Evolutionary conservation across 2,113 vertebrate species (phyloP).

Genomic region (Zosterops japonicus): DNA sequence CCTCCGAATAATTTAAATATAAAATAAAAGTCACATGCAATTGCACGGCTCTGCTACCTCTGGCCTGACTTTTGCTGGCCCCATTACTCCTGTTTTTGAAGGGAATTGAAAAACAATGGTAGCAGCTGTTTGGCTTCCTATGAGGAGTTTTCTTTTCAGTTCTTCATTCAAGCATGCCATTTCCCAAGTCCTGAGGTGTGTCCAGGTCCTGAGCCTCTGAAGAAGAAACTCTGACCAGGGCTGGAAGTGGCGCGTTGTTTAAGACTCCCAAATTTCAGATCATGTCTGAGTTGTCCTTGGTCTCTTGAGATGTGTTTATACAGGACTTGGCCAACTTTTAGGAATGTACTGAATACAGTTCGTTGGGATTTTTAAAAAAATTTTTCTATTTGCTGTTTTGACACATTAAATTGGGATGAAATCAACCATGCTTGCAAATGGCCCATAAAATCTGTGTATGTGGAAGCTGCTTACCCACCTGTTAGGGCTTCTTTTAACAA

Average conservation of each 20-base stretch:
- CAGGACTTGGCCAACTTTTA: not conserved
- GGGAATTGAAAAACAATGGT: not conserved
- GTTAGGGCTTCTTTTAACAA: slow-evolving; percentile 30
- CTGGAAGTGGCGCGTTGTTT: not conserved
- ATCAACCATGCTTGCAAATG: slow-evolving; percentile 19
- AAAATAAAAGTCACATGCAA: not conserved
- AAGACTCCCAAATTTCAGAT: not conserved
- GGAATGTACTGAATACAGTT: not conserved
- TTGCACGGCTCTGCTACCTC: not conserved
- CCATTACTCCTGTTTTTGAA: not conserved
- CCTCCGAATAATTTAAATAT: not conserved
- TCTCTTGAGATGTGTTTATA: not conserved
- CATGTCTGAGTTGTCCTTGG: not conserved
- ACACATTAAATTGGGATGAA: slow-evolving; percentile 25
- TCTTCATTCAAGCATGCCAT: rapidly evolving
- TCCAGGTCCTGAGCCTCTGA: not conserved
- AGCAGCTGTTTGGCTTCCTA: not conserved
- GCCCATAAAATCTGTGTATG: slow-evolving; percentile 18
- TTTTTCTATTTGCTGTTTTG: not conserved
- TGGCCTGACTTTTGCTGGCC: not conserved
- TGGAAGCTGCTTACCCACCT: slow-evolving; percentile 31
- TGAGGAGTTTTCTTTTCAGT: not conserved
- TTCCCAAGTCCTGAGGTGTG: not conserved
- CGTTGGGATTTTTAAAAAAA: not conserved
- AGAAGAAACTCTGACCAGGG: not conserved